Base-by-base conservation (phyloP, 2,113 vertebrate genomes). In the Phalacrocorax brasilianus region DNA sequence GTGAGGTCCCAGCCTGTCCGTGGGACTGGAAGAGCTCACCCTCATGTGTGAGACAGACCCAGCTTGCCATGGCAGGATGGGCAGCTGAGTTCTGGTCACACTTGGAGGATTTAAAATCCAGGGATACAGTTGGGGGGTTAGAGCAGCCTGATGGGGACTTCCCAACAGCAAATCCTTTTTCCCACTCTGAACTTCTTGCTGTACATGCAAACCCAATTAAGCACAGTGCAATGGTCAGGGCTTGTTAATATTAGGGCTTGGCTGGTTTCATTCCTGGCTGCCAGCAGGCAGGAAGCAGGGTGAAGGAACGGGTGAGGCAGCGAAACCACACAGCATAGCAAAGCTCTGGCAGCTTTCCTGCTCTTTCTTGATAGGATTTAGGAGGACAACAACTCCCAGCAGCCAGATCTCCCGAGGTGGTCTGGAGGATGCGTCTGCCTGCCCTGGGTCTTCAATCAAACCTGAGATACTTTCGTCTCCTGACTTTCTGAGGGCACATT, bases 391-490 rank as follows among this genome's bases (percentile, higher is more conserved):
- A 61, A 56, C 58, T 84, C 83, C 84, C 68, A 91, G 90, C 80
- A 96, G 91, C 91, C 70, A 5, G 67, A 95, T 96, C 89, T 97
- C 97, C 94, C 0, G 66, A 97, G 97, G 96, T 97, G 92, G 88
- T 97, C 94, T 96, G 89, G 95, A 97, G 94, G 95, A 97, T 97
- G 91, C 44, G 27, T 91, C 96, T 97, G 94, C 94, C 97, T 97
- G 89, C 96, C 95, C 97, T 92, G 92, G 89, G 83, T 98, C 89
- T 98, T 97, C 97, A 96, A 93, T 98, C 97, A 98, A 97, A 97
- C 88, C 92, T 16, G 16, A 91, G 93, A 96, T 95, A 91, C 95
- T 97, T 95, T 96, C 13, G 40, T 92, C 84, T 96, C 89, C 95
- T 73, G 93, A 88, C 93, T 98, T 97, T 87, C 85, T 93, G 94